Evolutionary conservation across 2,888 invertebrate genomes (phyloP).

Genomic region (Rhimphoctona megacephalus): DNA sequence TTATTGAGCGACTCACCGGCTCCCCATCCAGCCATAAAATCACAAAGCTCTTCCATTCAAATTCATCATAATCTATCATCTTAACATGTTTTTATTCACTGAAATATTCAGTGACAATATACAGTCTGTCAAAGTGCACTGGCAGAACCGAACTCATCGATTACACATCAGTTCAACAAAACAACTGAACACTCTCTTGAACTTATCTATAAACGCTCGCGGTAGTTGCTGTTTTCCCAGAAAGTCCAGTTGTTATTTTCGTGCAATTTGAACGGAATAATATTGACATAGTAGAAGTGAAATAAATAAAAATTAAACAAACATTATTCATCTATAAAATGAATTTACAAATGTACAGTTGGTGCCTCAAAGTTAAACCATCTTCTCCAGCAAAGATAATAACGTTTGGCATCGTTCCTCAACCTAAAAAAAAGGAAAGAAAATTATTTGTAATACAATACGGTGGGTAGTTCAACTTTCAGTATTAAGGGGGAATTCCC

Average conservation of each 20-base stretch:
- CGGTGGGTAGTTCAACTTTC: neutral
- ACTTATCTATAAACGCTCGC: neutral
- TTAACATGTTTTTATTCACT: conserved; percentile 31
- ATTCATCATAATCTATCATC: conserved; percentile 48
- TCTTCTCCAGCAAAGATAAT: conserved; percentile 87
- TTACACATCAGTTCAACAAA: neutral
- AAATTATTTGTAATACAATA: neutral
- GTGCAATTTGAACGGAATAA: neutral
- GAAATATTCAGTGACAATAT: neutral
- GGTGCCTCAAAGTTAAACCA: conserved; percentile 69
- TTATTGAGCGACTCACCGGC: conserved; percentile 84
- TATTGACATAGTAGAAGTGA: neutral
- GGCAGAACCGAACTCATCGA: neutral
- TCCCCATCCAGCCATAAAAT: conserved; percentile 87
- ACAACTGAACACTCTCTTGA: conserved; percentile 17
- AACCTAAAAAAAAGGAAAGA: conserved; percentile 81
- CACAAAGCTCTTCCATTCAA: conserved; percentile 74
- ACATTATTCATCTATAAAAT: neutral
- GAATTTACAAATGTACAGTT: conserved; percentile 32
- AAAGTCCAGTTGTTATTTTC: neutral
- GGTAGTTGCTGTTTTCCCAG: neutral
- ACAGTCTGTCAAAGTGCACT: conserved; percentile 1
- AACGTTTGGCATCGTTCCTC: conserved; percentile 86
- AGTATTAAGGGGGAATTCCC: neutral
- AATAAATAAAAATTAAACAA: neutral